These are phyloP conservation scores for Julus scanicus DNA, from an alignment of 2,888 invertebrate genomes.

Conservation along the genomic window DNA sequence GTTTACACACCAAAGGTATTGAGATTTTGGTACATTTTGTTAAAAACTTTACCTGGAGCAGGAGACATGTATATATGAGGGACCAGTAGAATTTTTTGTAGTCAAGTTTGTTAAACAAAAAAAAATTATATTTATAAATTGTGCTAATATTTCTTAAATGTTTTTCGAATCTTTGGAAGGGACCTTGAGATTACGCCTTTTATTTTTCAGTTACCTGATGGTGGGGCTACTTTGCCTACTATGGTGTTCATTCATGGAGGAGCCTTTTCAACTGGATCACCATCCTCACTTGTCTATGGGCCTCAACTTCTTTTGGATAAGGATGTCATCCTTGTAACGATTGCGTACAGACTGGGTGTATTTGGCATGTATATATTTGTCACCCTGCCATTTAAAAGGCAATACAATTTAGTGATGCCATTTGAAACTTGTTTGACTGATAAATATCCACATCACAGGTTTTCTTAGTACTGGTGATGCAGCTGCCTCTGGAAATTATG, in stretches of 20 bases:
- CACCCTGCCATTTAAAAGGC: not conserved
- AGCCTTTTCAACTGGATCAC: conserved; percentile 31
- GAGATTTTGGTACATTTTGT: conserved; percentile 59
- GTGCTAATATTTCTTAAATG: no score
- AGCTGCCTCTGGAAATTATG: conserved; percentile 48
- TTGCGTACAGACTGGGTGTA: conserved; percentile 48
- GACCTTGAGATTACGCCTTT: no score
- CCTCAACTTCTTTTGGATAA: conserved; percentile 49
- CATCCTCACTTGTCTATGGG: conserved; percentile 3
- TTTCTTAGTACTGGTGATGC: conserved; percentile 52
- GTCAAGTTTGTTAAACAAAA: no score
- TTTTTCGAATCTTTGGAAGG: no score
- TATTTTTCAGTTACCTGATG: conserved; percentile 52
- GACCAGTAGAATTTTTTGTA: no score
- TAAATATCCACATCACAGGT: not conserved
- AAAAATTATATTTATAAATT: no score
- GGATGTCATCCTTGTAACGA: conserved; percentile 50
- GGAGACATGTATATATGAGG: no score
- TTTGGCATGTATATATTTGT: conserved; percentile 10
- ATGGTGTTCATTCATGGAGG: conserved; percentile 55
- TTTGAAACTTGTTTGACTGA: not conserved
- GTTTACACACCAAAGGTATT: conserved; percentile 74
- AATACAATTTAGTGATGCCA: not conserved
- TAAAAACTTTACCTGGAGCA: no score
- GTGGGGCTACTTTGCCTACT: not conserved